Percentiles rank a stretch among this genome's conserved stretches.
These are phyloP conservation scores for Linyphia triangularis DNA, from an alignment of 2,888 invertebrate species.

Conservation along the genomic window DNA sequence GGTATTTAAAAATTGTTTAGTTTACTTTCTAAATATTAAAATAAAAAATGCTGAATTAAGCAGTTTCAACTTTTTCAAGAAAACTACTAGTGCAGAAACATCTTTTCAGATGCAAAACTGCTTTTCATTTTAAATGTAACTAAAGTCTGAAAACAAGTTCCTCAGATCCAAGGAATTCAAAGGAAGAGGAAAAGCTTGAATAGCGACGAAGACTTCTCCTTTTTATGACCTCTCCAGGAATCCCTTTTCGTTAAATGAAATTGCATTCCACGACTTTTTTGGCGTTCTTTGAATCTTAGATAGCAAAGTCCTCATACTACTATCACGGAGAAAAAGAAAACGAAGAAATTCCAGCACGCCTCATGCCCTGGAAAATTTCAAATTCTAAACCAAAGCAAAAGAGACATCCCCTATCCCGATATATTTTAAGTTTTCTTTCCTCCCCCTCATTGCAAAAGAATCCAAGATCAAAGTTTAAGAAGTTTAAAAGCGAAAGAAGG, in stretches of 20 bases:
- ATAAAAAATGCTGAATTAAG: too few species aligned
- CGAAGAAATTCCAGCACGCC: slow-evolving; percentile 15
- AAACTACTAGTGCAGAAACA: too few species aligned
- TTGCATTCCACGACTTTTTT: slow-evolving; percentile 7
- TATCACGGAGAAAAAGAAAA: not conserved
- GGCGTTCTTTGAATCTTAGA: not conserved
- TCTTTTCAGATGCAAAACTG: too few species aligned
- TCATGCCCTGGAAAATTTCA: slow-evolving; percentile 43
- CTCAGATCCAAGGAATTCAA: not conserved
- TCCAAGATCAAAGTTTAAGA: slow-evolving; percentile 63
- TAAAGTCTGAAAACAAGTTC: not conserved
- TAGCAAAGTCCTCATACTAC: too few species aligned
- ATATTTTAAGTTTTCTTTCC: not conserved
- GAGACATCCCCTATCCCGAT: not conserved
- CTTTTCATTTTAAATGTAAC: not conserved
- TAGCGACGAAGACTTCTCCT: not conserved
- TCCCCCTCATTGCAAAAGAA: not conserved
- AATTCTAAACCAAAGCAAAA: slow-evolving; percentile 34
- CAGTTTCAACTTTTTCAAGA: too few species aligned
- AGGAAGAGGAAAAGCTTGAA: not conserved
- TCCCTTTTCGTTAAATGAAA: slow-evolving; percentile 48
- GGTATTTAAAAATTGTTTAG: too few species aligned
- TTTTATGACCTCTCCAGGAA: slow-evolving; percentile 29
- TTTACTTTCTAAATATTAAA: too few species aligned
- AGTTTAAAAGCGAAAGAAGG: slow-evolving; percentile 52